A percentile compares a stretch with the other conserved stretches of the same genome.
Conservation (phyloP, 2,888 invertebrate genomes). For the Coleophora deauratella region DNA sequence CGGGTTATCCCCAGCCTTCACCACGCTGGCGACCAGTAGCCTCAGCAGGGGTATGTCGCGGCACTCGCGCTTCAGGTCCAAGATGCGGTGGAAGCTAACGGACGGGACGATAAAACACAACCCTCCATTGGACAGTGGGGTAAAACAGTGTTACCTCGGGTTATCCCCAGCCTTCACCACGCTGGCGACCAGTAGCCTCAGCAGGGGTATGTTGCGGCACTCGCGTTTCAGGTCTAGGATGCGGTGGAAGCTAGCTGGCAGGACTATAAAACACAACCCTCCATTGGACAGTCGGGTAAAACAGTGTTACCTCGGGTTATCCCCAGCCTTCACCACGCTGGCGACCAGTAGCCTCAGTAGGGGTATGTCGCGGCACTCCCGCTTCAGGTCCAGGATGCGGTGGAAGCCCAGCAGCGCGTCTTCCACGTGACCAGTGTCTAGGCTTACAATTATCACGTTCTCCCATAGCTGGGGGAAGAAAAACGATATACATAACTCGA, state of each 20-base stretch:
- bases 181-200: slow-evolving; percentile 81
- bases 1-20: too few relatives aligned
- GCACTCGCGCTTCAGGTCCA: slow-evolving; percentile 89
- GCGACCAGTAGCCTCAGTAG: slow-evolving; percentile 82
- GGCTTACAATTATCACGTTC: slow-evolving; percentile 90
- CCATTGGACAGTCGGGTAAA: too few relatives aligned
- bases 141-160: slow-evolving; percentile 19
- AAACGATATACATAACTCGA: neutral
- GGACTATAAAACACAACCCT: too few relatives aligned
- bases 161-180: slow-evolving; percentile 77
- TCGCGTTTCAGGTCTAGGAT: slow-evolving; percentile 88
- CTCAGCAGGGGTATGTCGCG: slow-evolving; percentile 83
- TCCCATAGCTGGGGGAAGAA: slow-evolving; percentile 82
- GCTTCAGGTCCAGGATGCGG: slow-evolving; percentile 88
- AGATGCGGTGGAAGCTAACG: slow-evolving; percentile 76
- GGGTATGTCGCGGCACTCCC: slow-evolving; percentile 84
- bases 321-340: slow-evolving; percentile 77
- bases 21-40: slow-evolving; percentile 81
- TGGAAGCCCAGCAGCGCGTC: slow-evolving; percentile 91
- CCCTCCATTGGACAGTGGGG: too few relatives aligned
- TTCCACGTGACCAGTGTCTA: slow-evolving; percentile 88
- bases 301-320: slow-evolving; percentile 52
- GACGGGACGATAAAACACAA: too few relatives aligned
- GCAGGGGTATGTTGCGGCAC: slow-evolving; percentile 84
- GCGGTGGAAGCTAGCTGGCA: slow-evolving; percentile 67